phyloP scores from a whole-genome alignment of 2,888 invertebrate genomes.

The Cloeon dipterum region DNA sequence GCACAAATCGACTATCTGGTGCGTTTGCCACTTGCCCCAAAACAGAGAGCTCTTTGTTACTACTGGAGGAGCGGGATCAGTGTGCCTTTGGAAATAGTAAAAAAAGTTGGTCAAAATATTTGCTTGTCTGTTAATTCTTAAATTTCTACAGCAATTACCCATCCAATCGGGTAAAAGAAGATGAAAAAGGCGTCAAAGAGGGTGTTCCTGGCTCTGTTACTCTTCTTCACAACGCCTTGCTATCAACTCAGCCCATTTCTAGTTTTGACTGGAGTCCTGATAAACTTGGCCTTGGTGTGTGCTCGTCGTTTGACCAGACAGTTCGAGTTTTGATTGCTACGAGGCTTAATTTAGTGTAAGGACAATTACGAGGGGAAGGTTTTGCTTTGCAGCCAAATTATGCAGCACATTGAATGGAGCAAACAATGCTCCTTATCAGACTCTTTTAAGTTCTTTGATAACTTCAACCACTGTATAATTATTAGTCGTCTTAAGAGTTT shows the following conservation, averaged over 20 bases:
- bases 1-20: constrained; percentile 69
- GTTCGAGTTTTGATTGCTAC: constrained; percentile 70
- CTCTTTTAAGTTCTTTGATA: no score
- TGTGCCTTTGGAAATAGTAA: constrained; percentile 91
- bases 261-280: constrained; percentile 83
- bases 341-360: constrained; percentile 35
- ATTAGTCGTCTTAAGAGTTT: no score
- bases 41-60: constrained; percentile 84
- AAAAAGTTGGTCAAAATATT: constrained; percentile 10
- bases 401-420: no score
- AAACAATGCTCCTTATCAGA: no score
- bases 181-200: constrained; percentile 40
- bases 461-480: no score
- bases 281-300: constrained; percentile 66
- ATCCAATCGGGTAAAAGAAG: constrained; percentile 40
- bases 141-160: constrained; percentile 46
- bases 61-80: constrained; percentile 72
- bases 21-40: constrained; percentile 70
- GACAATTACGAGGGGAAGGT: no score
- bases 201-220: constrained; percentile 57
- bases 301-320: constrained; percentile 80
- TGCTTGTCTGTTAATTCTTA: constrained; percentile 5
- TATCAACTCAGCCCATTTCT: constrained; percentile 74
- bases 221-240: constrained; percentile 52
- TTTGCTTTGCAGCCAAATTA: no score